These are phyloP conservation scores for Drosophila lutescens DNA, from an alignment of 2,888 invertebrate genomes.

Conservation along the genomic window DNA sequence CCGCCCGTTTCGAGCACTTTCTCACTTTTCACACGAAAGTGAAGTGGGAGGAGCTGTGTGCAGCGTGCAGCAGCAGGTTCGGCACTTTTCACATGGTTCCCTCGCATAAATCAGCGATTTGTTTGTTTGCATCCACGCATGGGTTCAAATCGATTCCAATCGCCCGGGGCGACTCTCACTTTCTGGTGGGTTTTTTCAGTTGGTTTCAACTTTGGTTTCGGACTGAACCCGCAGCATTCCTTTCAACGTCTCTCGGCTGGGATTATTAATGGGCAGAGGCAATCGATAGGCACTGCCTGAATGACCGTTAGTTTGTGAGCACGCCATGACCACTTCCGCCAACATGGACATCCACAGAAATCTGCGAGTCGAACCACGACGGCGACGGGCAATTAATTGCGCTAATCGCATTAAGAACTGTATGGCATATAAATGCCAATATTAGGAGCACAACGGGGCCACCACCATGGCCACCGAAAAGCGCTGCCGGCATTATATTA, in stretches of 20 bases:
- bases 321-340: slow-evolving; percentile 35
- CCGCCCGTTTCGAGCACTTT: slow-evolving; percentile 49
- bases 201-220: slow-evolving; percentile 3
- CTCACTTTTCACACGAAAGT: slow-evolving; percentile 69
- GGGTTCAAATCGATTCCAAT: slow-evolving; percentile 61
- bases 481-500: slow-evolving; percentile 48
- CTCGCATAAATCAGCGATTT: slow-evolving; percentile 62
- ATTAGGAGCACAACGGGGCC: slow-evolving; percentile 35
- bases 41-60: slow-evolving; percentile 45
- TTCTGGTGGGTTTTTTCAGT: slow-evolving; percentile 25
- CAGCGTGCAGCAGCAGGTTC: slow-evolving; percentile 10
- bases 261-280: slow-evolving; percentile 59
- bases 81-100: slow-evolving; percentile 61
- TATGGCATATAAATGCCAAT: slow-evolving; percentile 36
- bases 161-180: slow-evolving; percentile 57
- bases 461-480: slow-evolving; percentile 14
- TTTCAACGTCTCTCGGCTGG: slow-evolving; percentile 37
- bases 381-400: slow-evolving; percentile 33
- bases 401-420: slow-evolving; percentile 37
- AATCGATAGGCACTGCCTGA: slow-evolving; percentile 31
- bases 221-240: slow-evolving; percentile 63
- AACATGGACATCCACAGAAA: slow-evolving; percentile 19
- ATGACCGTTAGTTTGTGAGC: slow-evolving; percentile 26
- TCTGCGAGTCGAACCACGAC: slow-evolving; percentile 10
- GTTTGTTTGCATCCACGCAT: slow-evolving; percentile 30